phyloP scores from a whole-genome alignment of 2,113 vertebrate species.

The Trinectes maculatus region DNA sequence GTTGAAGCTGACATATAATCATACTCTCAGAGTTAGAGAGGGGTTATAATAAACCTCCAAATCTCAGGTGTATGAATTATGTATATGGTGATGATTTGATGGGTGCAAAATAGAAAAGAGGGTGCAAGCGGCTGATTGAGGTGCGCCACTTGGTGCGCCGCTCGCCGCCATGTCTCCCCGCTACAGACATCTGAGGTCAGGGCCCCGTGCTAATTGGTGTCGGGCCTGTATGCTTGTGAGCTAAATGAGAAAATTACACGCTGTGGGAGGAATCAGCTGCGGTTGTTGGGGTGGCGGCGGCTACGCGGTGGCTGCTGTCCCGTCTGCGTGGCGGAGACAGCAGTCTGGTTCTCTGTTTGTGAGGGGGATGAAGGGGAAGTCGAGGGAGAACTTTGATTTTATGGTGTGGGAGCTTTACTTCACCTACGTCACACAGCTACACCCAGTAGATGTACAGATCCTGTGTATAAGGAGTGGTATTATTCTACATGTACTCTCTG shows the following conservation, averaged over 20 bases:
- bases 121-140: conserved; percentile 77
- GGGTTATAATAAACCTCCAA: conserved; percentile 78
- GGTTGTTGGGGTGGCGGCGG: conserved; percentile 54
- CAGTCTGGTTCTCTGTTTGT: conserved; percentile 54
- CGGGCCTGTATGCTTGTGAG: conserved; percentile 76
- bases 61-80: conserved; percentile 83
- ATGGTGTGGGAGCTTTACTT: conserved; percentile 26
- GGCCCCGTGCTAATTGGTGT: conserved; percentile 82
- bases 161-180: conserved; percentile 50
- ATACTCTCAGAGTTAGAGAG: conserved; percentile 76
- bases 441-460: conserved; percentile 31
- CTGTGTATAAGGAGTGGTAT: conserved; percentile 7
- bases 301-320: conserved; percentile 14
- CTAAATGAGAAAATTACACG: conserved; percentile 86
- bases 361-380: background rate
- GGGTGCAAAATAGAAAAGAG: conserved; percentile 72
- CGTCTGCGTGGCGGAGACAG: conserved; percentile 59
- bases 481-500: background rate
- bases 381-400: conserved; percentile 35
- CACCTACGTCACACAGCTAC: conserved; percentile 1
- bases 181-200: conserved; percentile 78
- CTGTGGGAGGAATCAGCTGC: conserved; percentile 80
- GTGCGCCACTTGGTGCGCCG: conserved; percentile 54
- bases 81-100: conserved; percentile 83
- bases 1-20: conserved; percentile 75